Evolutionary conservation across 37 sponge, comb jelly and placozoan species (phyloP).

Genomic region (Lycopodina hypogea): DNA sequence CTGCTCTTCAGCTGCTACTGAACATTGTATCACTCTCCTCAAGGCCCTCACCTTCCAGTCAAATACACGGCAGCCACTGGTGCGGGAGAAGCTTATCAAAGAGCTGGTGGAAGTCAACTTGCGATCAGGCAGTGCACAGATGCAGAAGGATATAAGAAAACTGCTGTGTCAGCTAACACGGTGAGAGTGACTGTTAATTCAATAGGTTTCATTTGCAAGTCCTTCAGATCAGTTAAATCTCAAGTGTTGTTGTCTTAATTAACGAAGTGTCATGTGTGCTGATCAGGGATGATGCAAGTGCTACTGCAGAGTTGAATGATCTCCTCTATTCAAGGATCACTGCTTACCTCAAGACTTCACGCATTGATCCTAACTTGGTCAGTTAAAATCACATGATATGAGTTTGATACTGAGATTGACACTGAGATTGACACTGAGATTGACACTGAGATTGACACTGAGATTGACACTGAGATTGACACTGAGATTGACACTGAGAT

Average conservation of each 20-base stretch:
- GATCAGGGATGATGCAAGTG: conserved; percentile 54
- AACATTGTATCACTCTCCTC: conserved; percentile 82
- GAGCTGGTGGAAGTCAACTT: conserved; percentile 79
- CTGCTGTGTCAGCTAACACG: conserved; percentile 79
- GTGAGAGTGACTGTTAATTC: conserved; percentile 25
- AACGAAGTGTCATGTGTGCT: background rate
- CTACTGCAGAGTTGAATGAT: conserved; percentile 65
- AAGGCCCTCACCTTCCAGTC: conserved; percentile 65
- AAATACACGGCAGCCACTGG: conserved; percentile 45
- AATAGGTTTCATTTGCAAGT: background rate
- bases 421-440: too few species aligned
- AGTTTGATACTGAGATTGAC: too few species aligned
- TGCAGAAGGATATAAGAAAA: conserved; percentile 53
- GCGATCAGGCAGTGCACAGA: conserved; percentile 34
- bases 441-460: too few species aligned
- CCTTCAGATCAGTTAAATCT: background rate
- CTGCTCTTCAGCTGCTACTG: conserved; percentile 75
- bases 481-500: too few species aligned
- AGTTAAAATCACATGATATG: background rate
- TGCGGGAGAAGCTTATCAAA: conserved; percentile 57
- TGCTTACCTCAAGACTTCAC: conserved; percentile 35
- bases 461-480: too few species aligned
- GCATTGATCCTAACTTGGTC: conserved; percentile 61
- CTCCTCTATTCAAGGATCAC: conserved; percentile 47
- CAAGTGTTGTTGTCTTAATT: too few species aligned